Evolutionary conservation across 2,888 invertebrate genomes (phyloP), one percentile per base, ranked within the genome.

Genomic region (Odontothrips loti): DNA sequence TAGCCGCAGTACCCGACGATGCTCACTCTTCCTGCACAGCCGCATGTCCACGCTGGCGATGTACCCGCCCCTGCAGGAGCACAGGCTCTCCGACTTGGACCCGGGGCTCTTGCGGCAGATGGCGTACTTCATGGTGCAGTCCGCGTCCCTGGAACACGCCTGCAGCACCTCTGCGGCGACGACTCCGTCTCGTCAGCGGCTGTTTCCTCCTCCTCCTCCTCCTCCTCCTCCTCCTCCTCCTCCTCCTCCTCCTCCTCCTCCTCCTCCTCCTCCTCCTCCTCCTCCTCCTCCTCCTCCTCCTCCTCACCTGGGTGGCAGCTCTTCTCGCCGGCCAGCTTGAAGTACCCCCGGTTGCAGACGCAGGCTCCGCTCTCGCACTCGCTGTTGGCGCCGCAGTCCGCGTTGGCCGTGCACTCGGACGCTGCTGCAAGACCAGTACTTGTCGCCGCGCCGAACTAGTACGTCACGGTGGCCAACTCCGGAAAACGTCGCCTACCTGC

Each of bases 91-190:
- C 43, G 27, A 6, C 79, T 82, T 75, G 68, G 68, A 1, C 6
- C 27, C 68, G n/a, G 1, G 79, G 9, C 81, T 83, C 68, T 84
- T 80, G 20, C 84, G 84, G 80, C 86, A 86, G 63, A 84, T 48
- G 15, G 85, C 83, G 34, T 84, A 63, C 6, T 80, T 43, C n/a
- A 86, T 85, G 12, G 10, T 4, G 58, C 51, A 78, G 1, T n/a
- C 58, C 0, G 84, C 82, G 8, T 58, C 63, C 6, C 0, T 1
- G 2, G 80, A 8, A 79, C 87, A 87, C 0, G 81, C 68, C 82
- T 85, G 85, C 34, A 86, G 86, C 4, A 87, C 81, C 80, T 87
- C 87, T 87, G 79, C 51, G 47, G 20, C 47, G 34, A 51, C 51
- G 51, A n/a, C n/a, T n/a, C n/a, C n/a, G n/a, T n/a, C n/a, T n/a